Evolutionary conservation across 2,888 invertebrate genomes (phyloP).

Genomic region (Cylloceria caligata): DNA sequence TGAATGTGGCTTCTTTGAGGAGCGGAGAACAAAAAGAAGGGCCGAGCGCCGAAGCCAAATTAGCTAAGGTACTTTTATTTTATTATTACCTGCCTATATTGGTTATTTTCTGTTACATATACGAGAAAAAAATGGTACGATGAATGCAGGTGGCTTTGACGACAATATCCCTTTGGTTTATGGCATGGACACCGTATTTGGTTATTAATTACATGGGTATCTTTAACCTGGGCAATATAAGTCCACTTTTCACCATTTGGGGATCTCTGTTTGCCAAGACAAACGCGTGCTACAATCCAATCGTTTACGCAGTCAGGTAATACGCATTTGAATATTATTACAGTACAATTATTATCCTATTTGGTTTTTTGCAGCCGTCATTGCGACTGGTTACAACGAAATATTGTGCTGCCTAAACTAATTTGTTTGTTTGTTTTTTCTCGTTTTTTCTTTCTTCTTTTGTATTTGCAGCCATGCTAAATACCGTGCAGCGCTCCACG

Average conservation of each 20-base stretch:
- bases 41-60: slow-evolving; percentile 86
- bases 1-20: slow-evolving; percentile 88
- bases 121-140: not conserved
- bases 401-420: too few relatives aligned
- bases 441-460: not conserved
- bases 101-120: too few relatives aligned
- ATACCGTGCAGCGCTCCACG: slow-evolving; percentile 91
- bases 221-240: slow-evolving; percentile 90
- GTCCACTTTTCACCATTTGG: slow-evolving; percentile 94
- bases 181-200: slow-evolving; percentile 89
- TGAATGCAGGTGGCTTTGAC: slow-evolving; percentile 86
- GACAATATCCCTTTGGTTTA: slow-evolving; percentile 88
- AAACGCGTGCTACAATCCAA: slow-evolving; percentile 86
- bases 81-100: not conserved
- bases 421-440: too few relatives aligned
- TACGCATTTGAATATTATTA: slow-evolving; percentile 24
- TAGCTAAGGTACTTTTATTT: slow-evolving; percentile 85
- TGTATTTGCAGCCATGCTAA: slow-evolving; percentile 89
- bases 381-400: too few relatives aligned
- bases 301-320: slow-evolving; percentile 87
- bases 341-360: too few relatives aligned
- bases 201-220: slow-evolving; percentile 93
- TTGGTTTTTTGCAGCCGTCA: too few relatives aligned
- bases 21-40: slow-evolving; percentile 85
- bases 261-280: slow-evolving; percentile 93